phyloP scores from a whole-genome alignment of 2,113 vertebrate genomes.

The Serilophus lunatus region DNA sequence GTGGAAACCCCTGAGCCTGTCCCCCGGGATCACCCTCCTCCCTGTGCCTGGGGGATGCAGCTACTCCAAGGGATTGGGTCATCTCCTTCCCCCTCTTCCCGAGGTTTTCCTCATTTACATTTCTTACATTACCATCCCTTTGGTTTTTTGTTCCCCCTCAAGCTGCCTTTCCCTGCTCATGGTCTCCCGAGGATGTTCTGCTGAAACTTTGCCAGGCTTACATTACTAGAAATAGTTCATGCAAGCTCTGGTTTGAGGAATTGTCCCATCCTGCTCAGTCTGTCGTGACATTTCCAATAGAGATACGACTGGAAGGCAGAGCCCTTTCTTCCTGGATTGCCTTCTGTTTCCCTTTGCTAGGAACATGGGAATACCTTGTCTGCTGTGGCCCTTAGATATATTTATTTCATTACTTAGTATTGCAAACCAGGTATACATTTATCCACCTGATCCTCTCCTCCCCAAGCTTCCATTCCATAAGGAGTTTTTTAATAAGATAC shows the following conservation, averaged over 20 bases:
- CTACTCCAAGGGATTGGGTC: not conserved
- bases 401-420: not conserved
- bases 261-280: not conserved
- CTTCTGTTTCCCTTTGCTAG: not conserved
- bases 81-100: not conserved
- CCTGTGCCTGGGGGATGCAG: not conserved
- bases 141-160: not conserved
- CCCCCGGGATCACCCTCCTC: not conserved
- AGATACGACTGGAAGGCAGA: not conserved
- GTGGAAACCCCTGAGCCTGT: not conserved
- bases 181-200: not conserved
- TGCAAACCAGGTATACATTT: not conserved
- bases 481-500: not conserved
- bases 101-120: not conserved
- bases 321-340: not conserved
- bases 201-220: not conserved
- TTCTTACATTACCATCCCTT: slow-evolving; percentile 30
- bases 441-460: not conserved
- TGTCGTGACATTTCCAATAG: not conserved
- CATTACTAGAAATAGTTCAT: not conserved
- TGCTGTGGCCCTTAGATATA: not conserved
- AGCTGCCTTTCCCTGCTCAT: not conserved
- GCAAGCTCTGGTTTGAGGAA: not conserved
- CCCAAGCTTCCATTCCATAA: not conserved
- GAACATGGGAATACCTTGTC: not conserved